Conservation (phyloP, 2,113 vertebrate species). For the Rhinichthys klamathensis region DNA sequence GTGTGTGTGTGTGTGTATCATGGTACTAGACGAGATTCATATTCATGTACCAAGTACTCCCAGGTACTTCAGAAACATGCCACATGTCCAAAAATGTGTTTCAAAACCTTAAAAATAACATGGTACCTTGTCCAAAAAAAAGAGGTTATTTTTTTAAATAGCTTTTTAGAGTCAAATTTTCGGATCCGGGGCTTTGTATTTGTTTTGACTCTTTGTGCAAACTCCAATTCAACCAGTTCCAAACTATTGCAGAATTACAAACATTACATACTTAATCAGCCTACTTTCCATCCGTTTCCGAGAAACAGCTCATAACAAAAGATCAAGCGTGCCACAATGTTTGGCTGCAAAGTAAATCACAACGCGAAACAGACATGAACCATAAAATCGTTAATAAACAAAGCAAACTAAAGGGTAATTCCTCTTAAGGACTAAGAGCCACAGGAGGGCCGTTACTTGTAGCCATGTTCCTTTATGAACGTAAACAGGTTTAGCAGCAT, state of each 20-base stretch:
- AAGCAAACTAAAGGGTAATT: conserved; percentile 28
- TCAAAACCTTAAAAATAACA: not conserved
- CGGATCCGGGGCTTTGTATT: not conserved
- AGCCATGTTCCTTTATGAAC: conserved; percentile 12
- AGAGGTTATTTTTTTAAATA: too few relatives aligned
- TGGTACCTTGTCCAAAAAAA: not conserved
- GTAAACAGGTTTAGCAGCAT: not conserved
- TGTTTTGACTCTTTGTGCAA: not conserved
- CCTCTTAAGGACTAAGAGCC: not conserved
- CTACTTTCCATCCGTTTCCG: conserved; percentile 5
- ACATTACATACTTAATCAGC: not conserved
- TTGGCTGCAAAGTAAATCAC: conserved; percentile 36
- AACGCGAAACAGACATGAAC: conserved; percentile 16
- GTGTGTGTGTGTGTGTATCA: not conserved
- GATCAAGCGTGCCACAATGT: not conserved
- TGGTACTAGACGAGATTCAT: not conserved
- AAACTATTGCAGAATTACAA: not conserved
- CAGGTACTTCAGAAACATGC: conserved; percentile 15
- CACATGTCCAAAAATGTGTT: not conserved
- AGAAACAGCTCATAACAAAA: conserved; percentile 1
- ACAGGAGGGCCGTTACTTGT: not conserved
- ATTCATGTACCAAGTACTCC: not conserved
- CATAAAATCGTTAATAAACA: conserved; percentile 25
- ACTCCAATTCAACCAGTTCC: not conserved
- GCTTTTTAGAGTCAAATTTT: not conserved